These are phyloP conservation scores for Pandemis heparana DNA, from an alignment of 2,888 invertebrate genomes.

Conservation along the genomic window DNA sequence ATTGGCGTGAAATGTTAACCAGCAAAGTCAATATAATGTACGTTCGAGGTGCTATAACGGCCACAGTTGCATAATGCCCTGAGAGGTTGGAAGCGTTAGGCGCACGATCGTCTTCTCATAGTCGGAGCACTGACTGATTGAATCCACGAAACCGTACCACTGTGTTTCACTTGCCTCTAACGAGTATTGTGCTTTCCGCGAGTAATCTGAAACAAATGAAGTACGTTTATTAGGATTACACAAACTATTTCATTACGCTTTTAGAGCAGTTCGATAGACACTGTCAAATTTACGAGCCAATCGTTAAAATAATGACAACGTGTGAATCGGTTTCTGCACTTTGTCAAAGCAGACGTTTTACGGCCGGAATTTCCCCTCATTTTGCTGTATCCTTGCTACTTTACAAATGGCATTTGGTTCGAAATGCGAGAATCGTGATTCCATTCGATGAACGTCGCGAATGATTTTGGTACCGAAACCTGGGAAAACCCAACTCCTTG, in stretches of 20 bases:
- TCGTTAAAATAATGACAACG: slow-evolving; percentile 42
- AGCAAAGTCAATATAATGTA: slow-evolving; percentile 62
- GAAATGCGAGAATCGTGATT: slow-evolving; percentile 81
- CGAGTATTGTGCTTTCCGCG: slow-evolving; percentile 43
- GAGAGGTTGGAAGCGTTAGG: slow-evolving; percentile 60
- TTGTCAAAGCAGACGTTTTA: slow-evolving; percentile 59
- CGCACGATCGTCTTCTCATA: slow-evolving; percentile 67
- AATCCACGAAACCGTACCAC: slow-evolving; percentile 65
- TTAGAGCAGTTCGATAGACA: slow-evolving; percentile 11
- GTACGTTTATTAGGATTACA: slow-evolving; percentile 23
- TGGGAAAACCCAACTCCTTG: slow-evolving; percentile 67
- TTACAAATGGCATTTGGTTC: slow-evolving; percentile 77
- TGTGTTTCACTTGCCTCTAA: slow-evolving; percentile 59
- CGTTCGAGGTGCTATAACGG: slow-evolving; percentile 58
- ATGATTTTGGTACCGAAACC: slow-evolving; percentile 64
- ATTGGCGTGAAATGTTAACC: slow-evolving; percentile 75
- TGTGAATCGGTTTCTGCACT: slow-evolving; percentile 55
- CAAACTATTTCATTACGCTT: neutral
- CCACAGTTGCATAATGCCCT: slow-evolving; percentile 70
- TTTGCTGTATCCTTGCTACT: slow-evolving; percentile 77
- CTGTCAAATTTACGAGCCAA: slow-evolving; percentile 18
- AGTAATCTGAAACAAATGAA: slow-evolving; percentile 72
- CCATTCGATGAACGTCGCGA: slow-evolving; percentile 61
- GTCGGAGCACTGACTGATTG: slow-evolving; percentile 53
- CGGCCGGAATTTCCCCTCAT: slow-evolving; percentile 75